Evolutionary conservation across 2,113 vertebrate species (phyloP).

Genomic region (Ia io): DNA sequence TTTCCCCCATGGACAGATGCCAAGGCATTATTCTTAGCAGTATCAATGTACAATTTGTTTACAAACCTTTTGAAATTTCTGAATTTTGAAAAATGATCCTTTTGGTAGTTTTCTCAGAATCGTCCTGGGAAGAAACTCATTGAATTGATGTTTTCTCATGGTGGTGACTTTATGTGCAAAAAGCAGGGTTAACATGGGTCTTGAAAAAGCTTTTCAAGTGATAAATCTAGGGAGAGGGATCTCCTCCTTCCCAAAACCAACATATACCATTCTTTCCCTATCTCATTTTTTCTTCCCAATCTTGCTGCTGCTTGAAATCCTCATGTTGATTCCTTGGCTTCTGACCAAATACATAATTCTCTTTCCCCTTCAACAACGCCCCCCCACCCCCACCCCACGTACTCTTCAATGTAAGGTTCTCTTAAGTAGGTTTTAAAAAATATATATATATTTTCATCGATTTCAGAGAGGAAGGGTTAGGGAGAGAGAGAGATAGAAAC

Average conservation of each 20-base stretch:
- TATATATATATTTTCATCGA: too few species aligned
- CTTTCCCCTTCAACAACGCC: background rate
- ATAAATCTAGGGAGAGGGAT: background rate
- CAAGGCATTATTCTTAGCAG: background rate
- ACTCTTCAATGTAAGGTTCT: background rate
- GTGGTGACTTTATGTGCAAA: background rate
- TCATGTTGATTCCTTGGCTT: background rate
- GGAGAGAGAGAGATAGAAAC: too few species aligned
- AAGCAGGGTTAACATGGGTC: background rate
- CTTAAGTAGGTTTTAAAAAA: background rate
- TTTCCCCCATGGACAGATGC: background rate
- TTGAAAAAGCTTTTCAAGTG: background rate
- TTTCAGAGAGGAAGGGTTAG: too few species aligned
- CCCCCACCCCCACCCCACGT: accelerated
- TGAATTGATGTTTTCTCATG: background rate
- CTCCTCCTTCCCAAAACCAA: background rate
- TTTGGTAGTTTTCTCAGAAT: constrained; percentile 29
- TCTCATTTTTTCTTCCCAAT: background rate
- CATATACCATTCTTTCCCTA: background rate
- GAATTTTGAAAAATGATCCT: background rate
- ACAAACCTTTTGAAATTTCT: background rate
- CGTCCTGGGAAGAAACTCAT: background rate
- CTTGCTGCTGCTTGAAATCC: constrained; percentile 4
- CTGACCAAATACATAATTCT: background rate
- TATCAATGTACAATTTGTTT: background rate